A percentile compares a stretch with the other conserved stretches of the same genome.
Conservation (phyloP, 2,888 invertebrate genomes). For the Netelia melanura region DNA sequence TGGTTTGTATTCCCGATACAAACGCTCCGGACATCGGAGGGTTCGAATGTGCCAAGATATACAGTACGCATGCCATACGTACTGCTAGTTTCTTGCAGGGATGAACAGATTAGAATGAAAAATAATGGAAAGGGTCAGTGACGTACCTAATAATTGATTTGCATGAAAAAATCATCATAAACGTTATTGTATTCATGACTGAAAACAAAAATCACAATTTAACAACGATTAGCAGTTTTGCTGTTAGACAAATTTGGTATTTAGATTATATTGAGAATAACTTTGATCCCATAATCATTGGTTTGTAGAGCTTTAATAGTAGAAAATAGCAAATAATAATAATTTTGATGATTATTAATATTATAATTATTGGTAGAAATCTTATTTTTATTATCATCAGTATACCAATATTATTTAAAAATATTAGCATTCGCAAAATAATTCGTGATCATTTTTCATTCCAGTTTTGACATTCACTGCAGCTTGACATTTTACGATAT, state of each 20-base stretch:
- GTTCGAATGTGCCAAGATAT: constrained; percentile 33
- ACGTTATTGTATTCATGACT: too few species aligned
- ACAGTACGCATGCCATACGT: not conserved
- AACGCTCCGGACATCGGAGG: not conserved
- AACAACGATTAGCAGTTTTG: too few species aligned
- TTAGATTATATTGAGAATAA: too few species aligned
- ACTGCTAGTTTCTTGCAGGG: not conserved
- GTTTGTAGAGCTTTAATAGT: too few species aligned
- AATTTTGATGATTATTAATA: not conserved
- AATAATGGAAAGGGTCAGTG: not conserved
- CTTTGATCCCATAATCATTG: too few species aligned
- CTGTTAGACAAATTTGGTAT: too few species aligned
- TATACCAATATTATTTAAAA: not conserved
- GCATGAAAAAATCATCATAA: too few species aligned
- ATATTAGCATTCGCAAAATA: not conserved
- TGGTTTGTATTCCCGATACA: constrained; percentile 8
- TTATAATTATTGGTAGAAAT: too few species aligned
- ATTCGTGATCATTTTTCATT: not conserved
- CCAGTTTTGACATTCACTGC: not conserved
- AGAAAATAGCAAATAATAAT: too few species aligned
- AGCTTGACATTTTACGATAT: not conserved
- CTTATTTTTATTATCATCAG: not conserved
- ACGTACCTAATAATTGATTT: too few species aligned
- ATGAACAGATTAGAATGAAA: not conserved
- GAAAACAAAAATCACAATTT: too few species aligned